A percentile compares a stretch with the other conserved stretches of the same genome.
Conservation (phyloP, 1,140 invertebrate species). For the Propsilocerus akamusi region DNA sequence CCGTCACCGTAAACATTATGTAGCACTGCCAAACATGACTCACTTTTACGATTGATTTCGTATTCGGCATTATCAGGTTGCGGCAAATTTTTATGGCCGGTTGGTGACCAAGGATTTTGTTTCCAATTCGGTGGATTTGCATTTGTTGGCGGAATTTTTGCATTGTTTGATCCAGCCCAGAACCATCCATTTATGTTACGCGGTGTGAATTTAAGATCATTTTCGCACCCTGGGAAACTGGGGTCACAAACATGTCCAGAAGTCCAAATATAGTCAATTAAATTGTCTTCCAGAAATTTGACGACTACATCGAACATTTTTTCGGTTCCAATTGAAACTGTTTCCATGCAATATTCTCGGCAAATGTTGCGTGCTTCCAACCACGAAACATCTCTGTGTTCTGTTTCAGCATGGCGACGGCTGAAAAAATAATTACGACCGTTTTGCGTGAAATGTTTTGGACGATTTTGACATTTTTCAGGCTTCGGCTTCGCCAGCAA, state of each 20-base stretch:
- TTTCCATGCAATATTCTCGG: not conserved
- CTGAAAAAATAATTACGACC: too few relatives aligned
- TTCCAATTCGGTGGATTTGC: not conserved
- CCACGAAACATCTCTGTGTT: not conserved
- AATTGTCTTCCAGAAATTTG: not conserved
- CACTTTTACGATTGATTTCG: constrained; percentile 7
- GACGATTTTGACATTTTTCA: too few relatives aligned
- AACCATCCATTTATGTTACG: not conserved
- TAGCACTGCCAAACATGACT: constrained; percentile 28
- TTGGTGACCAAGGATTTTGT: not conserved
- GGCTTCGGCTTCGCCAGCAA: too few relatives aligned
- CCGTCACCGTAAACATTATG: constrained; percentile 34
- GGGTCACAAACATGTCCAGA: not conserved
- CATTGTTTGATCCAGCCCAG: not conserved
- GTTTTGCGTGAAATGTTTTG: too few relatives aligned
- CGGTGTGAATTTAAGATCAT: not conserved
- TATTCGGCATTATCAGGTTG: not conserved
- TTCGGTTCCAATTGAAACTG: not conserved
- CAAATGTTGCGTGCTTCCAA: not conserved
- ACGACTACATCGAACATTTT: not conserved
- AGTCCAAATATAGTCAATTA: not conserved
- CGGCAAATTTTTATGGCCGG: not conserved
- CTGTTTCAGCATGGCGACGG: too few relatives aligned
- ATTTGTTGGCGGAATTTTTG: not conserved
- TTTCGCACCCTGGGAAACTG: not conserved